Conservation (phyloP, 2,888 invertebrate genomes). For the Lucinisca nassula region DNA sequence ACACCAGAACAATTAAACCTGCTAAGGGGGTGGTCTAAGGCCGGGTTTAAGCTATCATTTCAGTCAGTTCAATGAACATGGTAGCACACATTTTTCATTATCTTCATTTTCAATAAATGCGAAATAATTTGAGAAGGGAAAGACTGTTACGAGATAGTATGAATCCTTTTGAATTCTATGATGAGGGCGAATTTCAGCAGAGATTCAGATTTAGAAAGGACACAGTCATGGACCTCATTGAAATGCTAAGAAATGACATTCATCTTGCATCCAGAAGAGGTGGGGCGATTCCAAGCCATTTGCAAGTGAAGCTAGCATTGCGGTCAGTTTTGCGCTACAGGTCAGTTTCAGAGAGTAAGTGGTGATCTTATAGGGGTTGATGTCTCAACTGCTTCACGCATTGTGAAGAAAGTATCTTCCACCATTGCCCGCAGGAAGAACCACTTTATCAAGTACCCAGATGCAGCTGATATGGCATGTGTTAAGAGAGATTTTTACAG, state of each 20-base stretch:
- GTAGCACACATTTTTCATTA: neutral
- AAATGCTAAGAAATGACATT: neutral
- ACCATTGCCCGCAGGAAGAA: neutral
- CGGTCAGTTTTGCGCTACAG: neutral
- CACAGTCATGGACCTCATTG: neutral
- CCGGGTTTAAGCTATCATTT: neutral
- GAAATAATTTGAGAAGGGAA: neutral
- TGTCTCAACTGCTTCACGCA: neutral
- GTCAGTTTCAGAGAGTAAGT: neutral
- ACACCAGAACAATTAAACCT: neutral
- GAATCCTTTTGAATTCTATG: neutral
- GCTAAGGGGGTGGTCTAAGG: neutral
- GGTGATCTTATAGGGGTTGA: neutral
- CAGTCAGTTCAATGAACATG: neutral
- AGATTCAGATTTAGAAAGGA: neutral
- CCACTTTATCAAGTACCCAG: neutral
- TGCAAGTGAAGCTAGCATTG: neutral
- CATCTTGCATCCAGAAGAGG: neutral
- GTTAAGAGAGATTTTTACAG: neutral
- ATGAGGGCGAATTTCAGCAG: neutral
- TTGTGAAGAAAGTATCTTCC: neutral
- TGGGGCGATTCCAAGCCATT: neutral
- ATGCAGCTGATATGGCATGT: neutral
- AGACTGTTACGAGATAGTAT: neutral
- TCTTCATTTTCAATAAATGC: neutral